Conservation (phyloP, 2,888 invertebrate species). For the Andrena fulva region DNA sequence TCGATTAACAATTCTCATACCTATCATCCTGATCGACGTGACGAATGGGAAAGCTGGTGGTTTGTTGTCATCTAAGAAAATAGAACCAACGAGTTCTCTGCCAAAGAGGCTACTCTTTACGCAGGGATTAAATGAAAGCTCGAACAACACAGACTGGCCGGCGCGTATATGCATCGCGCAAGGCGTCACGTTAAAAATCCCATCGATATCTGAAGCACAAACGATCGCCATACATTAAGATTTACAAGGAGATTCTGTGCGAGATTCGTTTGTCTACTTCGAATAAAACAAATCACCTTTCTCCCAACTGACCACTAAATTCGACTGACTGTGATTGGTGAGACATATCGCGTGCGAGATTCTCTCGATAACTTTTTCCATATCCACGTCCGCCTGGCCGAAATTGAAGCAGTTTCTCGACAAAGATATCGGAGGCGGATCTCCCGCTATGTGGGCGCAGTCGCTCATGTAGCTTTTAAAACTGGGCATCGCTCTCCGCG, state of each 20-base stretch:
- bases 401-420: constrained; percentile 81
- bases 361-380: constrained; percentile 35
- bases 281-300: constrained; percentile 65
- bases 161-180: constrained; percentile 20
- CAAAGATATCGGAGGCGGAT: constrained; percentile 76
- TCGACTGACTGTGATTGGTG: constrained; percentile 71
- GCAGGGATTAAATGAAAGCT: constrained; percentile 57
- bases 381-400: constrained; percentile 70
- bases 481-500: constrained; percentile 57
- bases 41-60: constrained; percentile 43
- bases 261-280: background rate
- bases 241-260: too few relatives aligned
- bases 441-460: constrained; percentile 51
- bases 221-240: too few relatives aligned
- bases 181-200: constrained; percentile 55
- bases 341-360: constrained; percentile 70
- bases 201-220: constrained; percentile 43
- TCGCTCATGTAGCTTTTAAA: constrained; percentile 80
- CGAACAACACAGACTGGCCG: constrained; percentile 54
- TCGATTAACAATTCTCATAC: constrained; percentile 21
- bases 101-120: constrained; percentile 42
- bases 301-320: constrained; percentile 74
- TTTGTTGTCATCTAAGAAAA: constrained; percentile 22
- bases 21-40: constrained; percentile 49
- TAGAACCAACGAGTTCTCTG: constrained; percentile 45